Evolutionary conservation across 1,140 invertebrate species (phyloP).

Genomic region (Megathymus violae): DNA sequence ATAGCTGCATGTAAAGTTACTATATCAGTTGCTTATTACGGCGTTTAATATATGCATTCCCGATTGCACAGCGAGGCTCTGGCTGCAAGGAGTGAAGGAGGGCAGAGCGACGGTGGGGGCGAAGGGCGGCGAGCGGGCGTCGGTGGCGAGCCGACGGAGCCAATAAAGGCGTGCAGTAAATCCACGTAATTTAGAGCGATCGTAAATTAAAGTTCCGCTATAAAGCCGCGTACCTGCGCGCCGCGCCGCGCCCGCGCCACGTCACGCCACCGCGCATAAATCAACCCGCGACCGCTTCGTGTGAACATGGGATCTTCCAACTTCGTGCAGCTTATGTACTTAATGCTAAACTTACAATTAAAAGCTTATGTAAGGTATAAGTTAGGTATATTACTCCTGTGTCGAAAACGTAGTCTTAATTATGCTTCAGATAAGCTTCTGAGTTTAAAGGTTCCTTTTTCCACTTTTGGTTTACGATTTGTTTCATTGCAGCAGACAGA

Average conservation of each 20-base stretch:
- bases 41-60: conserved; percentile 13
- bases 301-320: conserved; percentile 50
- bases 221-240: conserved; percentile 59
- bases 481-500: background rate
- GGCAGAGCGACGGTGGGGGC: conserved; percentile 51
- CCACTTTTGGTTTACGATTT: background rate
- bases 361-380: conserved; percentile 2
- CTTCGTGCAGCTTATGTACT: conserved; percentile 9
- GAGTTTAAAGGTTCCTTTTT: no score
- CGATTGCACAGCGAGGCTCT: conserved; percentile 2
- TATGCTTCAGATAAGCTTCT: no score
- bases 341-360: background rate
- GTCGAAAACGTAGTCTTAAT: no score
- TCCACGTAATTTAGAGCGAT: conserved; percentile 81
- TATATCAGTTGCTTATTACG: no score
- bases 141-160: conserved; percentile 75
- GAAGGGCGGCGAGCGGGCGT: conserved; percentile 58
- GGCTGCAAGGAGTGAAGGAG: conserved; percentile 41
- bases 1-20: no score
- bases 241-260: conserved; percentile 53
- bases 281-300: conserved; percentile 56
- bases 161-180: conserved; percentile 81
- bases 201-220: conserved; percentile 81
- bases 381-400: background rate
- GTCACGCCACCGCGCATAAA: conserved; percentile 62